Conservation (phyloP, 2,113 vertebrate genomes). For the Recurvirostra avosetta region DNA sequence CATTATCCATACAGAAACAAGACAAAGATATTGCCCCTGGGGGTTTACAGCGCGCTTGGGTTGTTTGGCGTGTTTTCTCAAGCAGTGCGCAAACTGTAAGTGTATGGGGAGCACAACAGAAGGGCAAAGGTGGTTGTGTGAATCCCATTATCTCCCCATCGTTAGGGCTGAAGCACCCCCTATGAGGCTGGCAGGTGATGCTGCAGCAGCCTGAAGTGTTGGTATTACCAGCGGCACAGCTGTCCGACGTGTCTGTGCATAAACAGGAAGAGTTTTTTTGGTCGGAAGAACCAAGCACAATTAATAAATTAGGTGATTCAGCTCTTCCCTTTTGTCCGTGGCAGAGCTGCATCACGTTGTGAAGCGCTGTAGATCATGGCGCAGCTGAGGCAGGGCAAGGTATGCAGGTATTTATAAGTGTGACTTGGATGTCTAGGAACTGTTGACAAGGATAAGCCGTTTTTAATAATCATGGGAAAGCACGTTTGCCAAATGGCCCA, state of each 20-base stretch:
- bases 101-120: rapidly evolving
- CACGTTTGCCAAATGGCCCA: background rate
- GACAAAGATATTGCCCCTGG: too few species aligned
- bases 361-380: background rate
- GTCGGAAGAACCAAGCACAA: background rate
- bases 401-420: background rate
- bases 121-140: background rate
- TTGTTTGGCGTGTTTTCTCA: rapidly evolving
- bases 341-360: rapidly evolving
- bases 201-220: rapidly evolving
- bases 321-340: background rate
- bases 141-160: rapidly evolving
- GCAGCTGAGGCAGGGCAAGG: background rate
- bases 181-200: rapidly evolving
- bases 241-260: rapidly evolving
- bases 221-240: rapidly evolving
- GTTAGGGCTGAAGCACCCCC: rapidly evolving
- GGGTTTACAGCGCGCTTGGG: rapidly evolving
- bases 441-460: background rate
- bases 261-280: background rate
- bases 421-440: background rate
- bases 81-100: too few species aligned
- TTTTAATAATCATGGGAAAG: background rate
- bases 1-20: background rate
- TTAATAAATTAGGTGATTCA: background rate